Evolutionary conservation across 2,888 invertebrate genomes (phyloP).

Genomic region (Melipona beecheii): DNA sequence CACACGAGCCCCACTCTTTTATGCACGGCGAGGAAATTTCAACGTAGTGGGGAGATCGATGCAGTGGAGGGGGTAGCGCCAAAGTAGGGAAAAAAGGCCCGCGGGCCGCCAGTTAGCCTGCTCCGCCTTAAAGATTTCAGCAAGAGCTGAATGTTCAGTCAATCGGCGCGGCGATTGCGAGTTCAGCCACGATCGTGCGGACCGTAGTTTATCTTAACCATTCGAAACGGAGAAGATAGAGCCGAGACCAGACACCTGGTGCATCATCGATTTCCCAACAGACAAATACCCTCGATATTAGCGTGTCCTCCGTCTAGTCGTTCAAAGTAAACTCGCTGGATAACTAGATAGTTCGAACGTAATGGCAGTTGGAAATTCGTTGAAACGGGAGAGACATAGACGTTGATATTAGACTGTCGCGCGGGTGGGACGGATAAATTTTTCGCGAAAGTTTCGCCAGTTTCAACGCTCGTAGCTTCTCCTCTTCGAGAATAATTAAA

Average conservation of each 20-base stretch:
- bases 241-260: constrained; percentile 23
- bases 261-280: constrained; percentile 25
- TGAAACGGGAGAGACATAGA: background rate
- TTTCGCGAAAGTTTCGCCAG: too few species aligned
- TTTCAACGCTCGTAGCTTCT: too few species aligned
- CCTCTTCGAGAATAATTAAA: too few species aligned
- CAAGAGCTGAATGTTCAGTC: background rate
- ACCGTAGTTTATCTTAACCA: constrained; percentile 25
- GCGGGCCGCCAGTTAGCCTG: too few species aligned
- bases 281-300: constrained; percentile 8
- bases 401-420: background rate
- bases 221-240: constrained; percentile 14
- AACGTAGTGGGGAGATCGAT: too few species aligned
- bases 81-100: too few species aligned
- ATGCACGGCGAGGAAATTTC: too few species aligned
- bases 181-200: constrained; percentile 9
- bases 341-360: background rate
- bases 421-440: too few species aligned
- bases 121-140: background rate
- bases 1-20: too few species aligned
- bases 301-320: background rate
- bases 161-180: background rate
- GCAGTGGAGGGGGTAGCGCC: too few species aligned
- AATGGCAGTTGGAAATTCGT: background rate
- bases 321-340: background rate